These are phyloP conservation scores for Oryzias dopingdopingensis DNA, from an alignment of 2,797 vertebrate genomes.

Conservation along the genomic window DNA sequence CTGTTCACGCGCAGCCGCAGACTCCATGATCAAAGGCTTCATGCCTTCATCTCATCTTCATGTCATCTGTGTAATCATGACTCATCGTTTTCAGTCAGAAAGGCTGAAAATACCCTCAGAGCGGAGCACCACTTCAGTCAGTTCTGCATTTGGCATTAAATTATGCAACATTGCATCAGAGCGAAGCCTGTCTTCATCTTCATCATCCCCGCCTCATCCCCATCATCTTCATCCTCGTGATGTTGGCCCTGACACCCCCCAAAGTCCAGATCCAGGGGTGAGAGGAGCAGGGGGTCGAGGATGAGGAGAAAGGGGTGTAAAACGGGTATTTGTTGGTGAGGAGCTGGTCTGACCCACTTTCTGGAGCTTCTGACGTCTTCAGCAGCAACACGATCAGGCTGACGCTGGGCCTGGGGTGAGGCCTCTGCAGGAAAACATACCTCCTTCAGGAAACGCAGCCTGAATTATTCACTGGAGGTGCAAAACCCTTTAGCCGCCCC, in stretches of 20 bases:
- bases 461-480: no score
- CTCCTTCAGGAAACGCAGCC: slow-evolving; percentile 24
- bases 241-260: slow-evolving; percentile 20
- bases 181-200: slow-evolving; percentile 23
- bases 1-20: no score
- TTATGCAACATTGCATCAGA: slow-evolving; percentile 60
- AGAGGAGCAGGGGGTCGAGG: neutral
- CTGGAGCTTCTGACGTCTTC: slow-evolving; percentile 32
- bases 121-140: slow-evolving; percentile 7
- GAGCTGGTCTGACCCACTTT: slow-evolving; percentile 61
- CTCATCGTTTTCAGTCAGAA: neutral
- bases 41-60: slow-evolving; percentile 6
- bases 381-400: slow-evolving; percentile 28
- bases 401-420: slow-evolving; percentile 22
- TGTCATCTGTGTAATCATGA: neutral
- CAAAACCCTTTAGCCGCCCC: no score
- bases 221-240: neutral
- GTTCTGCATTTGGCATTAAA: slow-evolving; percentile 19
- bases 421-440: slow-evolving; percentile 31
- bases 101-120: slow-evolving; percentile 3
- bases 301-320: slow-evolving; percentile 5
- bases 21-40: slow-evolving; percentile 18
- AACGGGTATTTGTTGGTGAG: slow-evolving; percentile 26
- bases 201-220: slow-evolving; percentile 20
- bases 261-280: slow-evolving; percentile 8